Percentiles rank a stretch among this genome's conserved stretches.
Conservation (phyloP, 1,140 invertebrate species). For the Diabrotica virgifera region DNA sequence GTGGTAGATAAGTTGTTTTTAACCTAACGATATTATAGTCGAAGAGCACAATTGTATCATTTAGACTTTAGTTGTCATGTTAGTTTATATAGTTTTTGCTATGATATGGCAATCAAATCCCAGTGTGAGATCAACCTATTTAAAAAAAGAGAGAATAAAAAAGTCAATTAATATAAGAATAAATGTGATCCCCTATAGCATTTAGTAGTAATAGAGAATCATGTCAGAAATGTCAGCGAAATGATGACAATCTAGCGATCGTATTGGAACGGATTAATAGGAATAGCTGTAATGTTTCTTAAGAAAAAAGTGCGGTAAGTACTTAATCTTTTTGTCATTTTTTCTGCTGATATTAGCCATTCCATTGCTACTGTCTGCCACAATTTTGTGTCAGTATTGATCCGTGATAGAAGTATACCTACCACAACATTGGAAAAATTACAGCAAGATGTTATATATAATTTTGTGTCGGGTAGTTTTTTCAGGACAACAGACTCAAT, state of each 20-base stretch:
- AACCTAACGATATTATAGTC: not conserved
- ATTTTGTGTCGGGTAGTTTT: no score
- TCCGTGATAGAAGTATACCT: constrained; percentile 5
- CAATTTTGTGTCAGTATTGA: constrained; percentile 6
- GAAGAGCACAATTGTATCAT: constrained; percentile 1
- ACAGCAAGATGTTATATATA: no score
- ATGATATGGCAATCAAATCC: constrained; percentile 8
- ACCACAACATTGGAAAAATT: no score
- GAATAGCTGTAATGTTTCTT: no score
- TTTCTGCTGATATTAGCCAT: constrained; percentile 5
- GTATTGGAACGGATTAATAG: no score
- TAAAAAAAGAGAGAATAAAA: not conserved
- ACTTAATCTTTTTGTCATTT: constrained; percentile 1
- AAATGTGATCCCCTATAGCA: constrained; percentile 13
- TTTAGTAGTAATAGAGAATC: constrained; percentile 13
- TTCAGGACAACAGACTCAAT: no score
- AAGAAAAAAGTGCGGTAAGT: not conserved
- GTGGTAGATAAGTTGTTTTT: no score
- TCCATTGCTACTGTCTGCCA: constrained; percentile 10
- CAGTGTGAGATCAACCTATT: constrained; percentile 10
- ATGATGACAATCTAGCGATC: not conserved
- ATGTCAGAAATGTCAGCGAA: not conserved
- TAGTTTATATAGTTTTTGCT: not conserved
- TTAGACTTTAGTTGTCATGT: not conserved
- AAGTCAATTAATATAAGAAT: constrained; percentile 16